These are phyloP conservation scores for Cephus pygmeus DNA, from an alignment of 2,888 invertebrate genomes.

Conservation along the genomic window DNA sequence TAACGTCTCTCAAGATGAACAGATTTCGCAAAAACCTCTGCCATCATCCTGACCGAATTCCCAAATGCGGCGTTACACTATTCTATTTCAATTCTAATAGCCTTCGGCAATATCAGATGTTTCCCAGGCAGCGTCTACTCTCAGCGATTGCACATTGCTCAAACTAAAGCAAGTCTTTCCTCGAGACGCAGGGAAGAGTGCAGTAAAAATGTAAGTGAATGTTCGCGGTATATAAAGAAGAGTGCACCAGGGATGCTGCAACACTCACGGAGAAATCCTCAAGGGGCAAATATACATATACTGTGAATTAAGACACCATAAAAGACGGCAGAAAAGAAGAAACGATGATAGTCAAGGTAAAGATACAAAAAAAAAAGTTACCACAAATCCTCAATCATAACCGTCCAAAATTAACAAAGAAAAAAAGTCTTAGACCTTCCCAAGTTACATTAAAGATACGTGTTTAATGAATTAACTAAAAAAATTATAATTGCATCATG, in stretches of 20 bases:
- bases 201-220: slow-evolving; percentile 52
- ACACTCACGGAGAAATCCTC: slow-evolving; percentile 31
- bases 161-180: slow-evolving; percentile 31
- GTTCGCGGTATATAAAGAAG: slow-evolving; percentile 50
- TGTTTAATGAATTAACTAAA: not conserved
- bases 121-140: slow-evolving; percentile 2
- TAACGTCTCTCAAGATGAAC: not conserved
- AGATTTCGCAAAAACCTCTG: not conserved
- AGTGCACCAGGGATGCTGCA: slow-evolving; percentile 42
- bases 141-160: slow-evolving; percentile 27
- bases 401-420: not conserved
- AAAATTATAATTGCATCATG: not conserved
- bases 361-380: not conserved
- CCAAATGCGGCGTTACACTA: not conserved
- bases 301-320: slow-evolving; percentile 23
- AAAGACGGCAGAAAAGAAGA: not conserved
- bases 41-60: not conserved
- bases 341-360: slow-evolving; percentile 5
- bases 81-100: not conserved
- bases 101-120: not conserved
- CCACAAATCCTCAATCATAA: not conserved
- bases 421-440: not conserved
- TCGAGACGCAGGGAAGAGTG: slow-evolving; percentile 30
- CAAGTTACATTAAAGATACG: not conserved
- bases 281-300: slow-evolving; percentile 13